Conservation (phyloP, 2,888 invertebrate genomes). For the Drosophila trichaetosa region DNA sequence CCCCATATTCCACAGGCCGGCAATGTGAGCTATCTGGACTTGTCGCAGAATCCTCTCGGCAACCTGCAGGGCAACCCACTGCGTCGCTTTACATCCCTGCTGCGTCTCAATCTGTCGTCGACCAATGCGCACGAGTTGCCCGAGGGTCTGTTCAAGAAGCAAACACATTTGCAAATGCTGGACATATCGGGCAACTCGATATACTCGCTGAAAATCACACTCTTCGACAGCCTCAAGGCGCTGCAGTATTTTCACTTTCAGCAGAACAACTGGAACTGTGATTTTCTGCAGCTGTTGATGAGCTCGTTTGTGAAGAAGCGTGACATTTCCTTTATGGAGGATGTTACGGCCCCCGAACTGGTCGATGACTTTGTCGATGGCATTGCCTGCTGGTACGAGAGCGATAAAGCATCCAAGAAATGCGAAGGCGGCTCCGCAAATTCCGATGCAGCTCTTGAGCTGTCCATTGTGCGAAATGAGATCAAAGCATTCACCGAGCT, state of each 20-base stretch:
- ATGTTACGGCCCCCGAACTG: conserved; percentile 80
- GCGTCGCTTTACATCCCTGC: conserved; percentile 74
- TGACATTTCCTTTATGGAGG: conserved; percentile 82
- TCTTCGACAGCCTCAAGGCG: conserved; percentile 81
- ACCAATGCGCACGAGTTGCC: conserved; percentile 78
- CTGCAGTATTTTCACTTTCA: conserved; percentile 84
- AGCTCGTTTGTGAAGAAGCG: conserved; percentile 82
- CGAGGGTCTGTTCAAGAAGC: conserved; percentile 83
- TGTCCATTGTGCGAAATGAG: conserved; percentile 83
- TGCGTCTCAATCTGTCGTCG: conserved; percentile 81
- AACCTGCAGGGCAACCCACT: conserved; percentile 80
- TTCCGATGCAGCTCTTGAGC: conserved; percentile 80
- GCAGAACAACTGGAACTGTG: conserved; percentile 84
- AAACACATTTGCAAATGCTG: conserved; percentile 74
- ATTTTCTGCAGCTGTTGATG: conserved; percentile 83
- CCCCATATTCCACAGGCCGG: conserved; percentile 81
- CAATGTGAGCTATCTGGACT: conserved; percentile 80
- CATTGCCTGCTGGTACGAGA: conserved; percentile 84
- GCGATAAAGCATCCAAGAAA: conserved; percentile 74
- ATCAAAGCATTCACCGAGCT: conserved; percentile 81
- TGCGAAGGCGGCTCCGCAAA: conserved; percentile 63
- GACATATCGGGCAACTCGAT: conserved; percentile 82
- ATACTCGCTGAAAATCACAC: conserved; percentile 81
- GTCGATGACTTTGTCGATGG: conserved; percentile 84
- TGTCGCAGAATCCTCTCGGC: conserved; percentile 82